Base-by-base conservation (phyloP, 2,113 vertebrate species). In the Pavo muticus region DNA sequence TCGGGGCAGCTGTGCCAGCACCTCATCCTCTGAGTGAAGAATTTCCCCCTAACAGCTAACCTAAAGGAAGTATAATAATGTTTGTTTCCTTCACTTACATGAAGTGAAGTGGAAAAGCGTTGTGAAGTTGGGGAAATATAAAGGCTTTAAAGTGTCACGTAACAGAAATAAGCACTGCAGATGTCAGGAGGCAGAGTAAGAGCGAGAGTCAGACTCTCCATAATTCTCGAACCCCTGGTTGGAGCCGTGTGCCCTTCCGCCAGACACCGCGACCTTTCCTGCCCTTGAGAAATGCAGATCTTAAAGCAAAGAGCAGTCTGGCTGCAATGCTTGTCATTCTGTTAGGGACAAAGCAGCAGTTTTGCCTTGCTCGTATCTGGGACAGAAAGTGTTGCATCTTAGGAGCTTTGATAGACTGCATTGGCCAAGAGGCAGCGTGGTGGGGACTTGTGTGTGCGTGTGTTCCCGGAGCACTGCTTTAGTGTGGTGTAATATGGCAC, bases 141-240 rank as follows among this genome's bases (percentile, higher is more conserved):
- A 74, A 69, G 76, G 47, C 70, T 94, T 88, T 65, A 88, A 90
- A 80, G 82, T n/a, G 47, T 84, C 64, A 88, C 94, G 65, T 93
- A 82, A 67, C 40, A 87, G 65, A 56, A 77, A 37, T 84, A 80
- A 80, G 85, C 71, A 2, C 72, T 47, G 7, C 73, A 50, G 44
- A 32, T 37, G 8, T 60, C 50, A 61, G 50, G 68, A 73, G 87
- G 77, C 4, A 6, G 50, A 71, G 35, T 76, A 59, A 0, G 3
- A 50, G 39, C 24, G 45, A 59, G 60, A 86, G 61, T 37, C 54
- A 63, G 73, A 52, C 17, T 13, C 39, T 85, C 42, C 45, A 3
- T 85, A n/a, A 70, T 86, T 82, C 39, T 40, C 27, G 9, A 23
- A 11, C n/a, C 68, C 47, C 32, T 61, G 17, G 19, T 54, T 61